Base-by-base conservation (phyloP, 2,888 invertebrate genomes). In the Steinernema carpocapsae region DNA sequence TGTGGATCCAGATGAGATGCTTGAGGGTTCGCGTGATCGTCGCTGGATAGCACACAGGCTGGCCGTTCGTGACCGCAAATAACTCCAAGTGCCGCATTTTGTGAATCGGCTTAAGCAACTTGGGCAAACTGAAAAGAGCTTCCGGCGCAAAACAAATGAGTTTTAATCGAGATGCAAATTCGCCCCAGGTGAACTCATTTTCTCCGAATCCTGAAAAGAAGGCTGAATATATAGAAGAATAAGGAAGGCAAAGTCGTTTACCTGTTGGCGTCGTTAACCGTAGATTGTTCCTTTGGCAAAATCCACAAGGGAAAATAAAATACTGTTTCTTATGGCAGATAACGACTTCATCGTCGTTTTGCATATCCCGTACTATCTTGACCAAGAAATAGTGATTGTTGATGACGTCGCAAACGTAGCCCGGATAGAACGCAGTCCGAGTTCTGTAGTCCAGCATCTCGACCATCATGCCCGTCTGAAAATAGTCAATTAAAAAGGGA, bases 21-120 rank as follows among this genome's bases (percentile, higher is more conserved):
- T 59, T 56, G n/a, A 56, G 71, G n/a, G 72, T 59, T 19, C 78
- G 72, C 3, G 78, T 37, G 43, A 78, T 78, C 17, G 78, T 77
- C 7, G 71, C 79, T n/a, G 78, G 78, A 7, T 32, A 37, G 3
- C 29, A 29, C 2, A 64, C 26, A 10, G 29, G 10, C 12, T 17
- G 12, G 17, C 37, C 32, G 2, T 64, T 64, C 22, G 12, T 10
- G 22, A 52, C 12, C 1, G 64, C 22, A 32, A 1, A 64, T 24
- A 22, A 70, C 43, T 76, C 76, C 17, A 73, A 43, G 24, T 76
- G 73, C 0, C 76, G 76, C 29, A 52, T 46, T n/a, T 42, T 77
- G 19, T 76, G 76, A 45, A 76, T 64, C 17, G 77, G 72, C 24
- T 77, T 52, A 4, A 22, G 72, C 45, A 70, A 75, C 42, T 76